phyloP scores from a whole-genome alignment of 2,888 invertebrate species.

The Leptothorax acervorum region DNA sequence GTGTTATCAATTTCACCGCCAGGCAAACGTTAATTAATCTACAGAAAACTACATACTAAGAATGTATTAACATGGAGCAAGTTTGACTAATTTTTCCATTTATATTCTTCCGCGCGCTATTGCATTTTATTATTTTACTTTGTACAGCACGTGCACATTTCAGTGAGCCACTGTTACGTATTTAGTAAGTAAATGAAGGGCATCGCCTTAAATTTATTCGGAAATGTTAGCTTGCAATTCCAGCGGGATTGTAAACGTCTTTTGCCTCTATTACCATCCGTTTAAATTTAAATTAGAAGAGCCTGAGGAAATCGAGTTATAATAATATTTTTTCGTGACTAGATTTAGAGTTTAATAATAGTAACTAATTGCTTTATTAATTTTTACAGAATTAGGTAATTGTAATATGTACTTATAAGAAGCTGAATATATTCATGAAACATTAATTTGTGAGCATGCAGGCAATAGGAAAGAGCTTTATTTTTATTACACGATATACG shows the following conservation, averaged over 20 bases:
- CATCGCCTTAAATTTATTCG: conserved; percentile 53
- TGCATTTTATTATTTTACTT: conserved; percentile 44
- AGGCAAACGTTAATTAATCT: conserved; percentile 48
- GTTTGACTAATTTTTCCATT: conserved; percentile 51
- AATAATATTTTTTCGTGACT: background rate
- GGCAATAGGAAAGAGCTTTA: background rate
- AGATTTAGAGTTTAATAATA: background rate
- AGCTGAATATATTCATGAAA: background rate
- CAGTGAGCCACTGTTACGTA: conserved; percentile 39
- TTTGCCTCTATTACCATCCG: conserved; percentile 6
- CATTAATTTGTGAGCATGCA: background rate
- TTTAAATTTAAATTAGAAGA: conserved; percentile 37
- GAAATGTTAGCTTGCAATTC: conserved; percentile 38
- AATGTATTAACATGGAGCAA: conserved; percentile 37
- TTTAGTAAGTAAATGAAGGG: conserved; percentile 53
- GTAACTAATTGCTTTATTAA: background rate
- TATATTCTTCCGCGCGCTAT: conserved; percentile 46
- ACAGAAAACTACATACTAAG: conserved; percentile 3
- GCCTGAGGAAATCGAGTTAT: background rate
- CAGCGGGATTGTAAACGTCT: conserved; percentile 28
- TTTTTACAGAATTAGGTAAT: background rate
- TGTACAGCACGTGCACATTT: conserved; percentile 29
- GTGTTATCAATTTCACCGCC: conserved; percentile 30
- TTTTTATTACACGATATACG: background rate
- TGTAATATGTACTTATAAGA: background rate